These are phyloP conservation scores for Pandemis cinnamomeana DNA, from an alignment of 2,888 invertebrate species.

Conservation along the genomic window DNA sequence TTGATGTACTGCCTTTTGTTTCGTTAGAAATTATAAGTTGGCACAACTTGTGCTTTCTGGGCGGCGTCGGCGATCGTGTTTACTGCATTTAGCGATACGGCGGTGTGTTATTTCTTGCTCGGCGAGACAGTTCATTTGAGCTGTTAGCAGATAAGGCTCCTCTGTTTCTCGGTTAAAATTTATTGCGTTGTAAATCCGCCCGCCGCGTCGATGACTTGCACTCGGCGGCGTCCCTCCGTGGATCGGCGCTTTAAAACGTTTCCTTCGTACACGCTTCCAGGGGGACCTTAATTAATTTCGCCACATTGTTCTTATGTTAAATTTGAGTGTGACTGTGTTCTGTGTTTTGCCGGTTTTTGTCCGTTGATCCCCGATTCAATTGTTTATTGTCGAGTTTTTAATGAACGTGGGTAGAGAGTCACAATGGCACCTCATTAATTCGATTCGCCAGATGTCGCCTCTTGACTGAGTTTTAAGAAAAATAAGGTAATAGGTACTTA, in stretches of 20 bases:
- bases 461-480: slow-evolving; percentile 11
- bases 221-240: slow-evolving; percentile 57
- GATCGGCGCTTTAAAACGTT: slow-evolving; percentile 70
- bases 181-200: slow-evolving; percentile 76
- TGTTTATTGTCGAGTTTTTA: slow-evolving; percentile 42
- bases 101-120: slow-evolving; percentile 57
- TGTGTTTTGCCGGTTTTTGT: slow-evolving; percentile 54
- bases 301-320: slow-evolving; percentile 67
- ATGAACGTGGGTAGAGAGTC: slow-evolving; percentile 29
- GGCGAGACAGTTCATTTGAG: slow-evolving; percentile 75
- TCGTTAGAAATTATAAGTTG: slow-evolving; percentile 37
- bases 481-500: neutral
- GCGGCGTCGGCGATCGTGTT: slow-evolving; percentile 46
- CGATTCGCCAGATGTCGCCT: slow-evolving; percentile 9
- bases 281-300: slow-evolving; percentile 80
- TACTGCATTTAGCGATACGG: slow-evolving; percentile 54
- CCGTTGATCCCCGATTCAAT: slow-evolving; percentile 47
- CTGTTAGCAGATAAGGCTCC: slow-evolving; percentile 75
- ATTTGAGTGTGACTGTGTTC: slow-evolving; percentile 66
- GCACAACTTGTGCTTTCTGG: slow-evolving; percentile 34
- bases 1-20: slow-evolving; percentile 38
- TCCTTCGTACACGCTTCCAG: slow-evolving; percentile 59
- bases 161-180: slow-evolving; percentile 72
- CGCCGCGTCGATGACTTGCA: slow-evolving; percentile 76
- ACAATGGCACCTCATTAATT: slow-evolving; percentile 30